phyloP scores from a whole-genome alignment of 2,113 vertebrate genomes.

The Aramus guarauna region DNA sequence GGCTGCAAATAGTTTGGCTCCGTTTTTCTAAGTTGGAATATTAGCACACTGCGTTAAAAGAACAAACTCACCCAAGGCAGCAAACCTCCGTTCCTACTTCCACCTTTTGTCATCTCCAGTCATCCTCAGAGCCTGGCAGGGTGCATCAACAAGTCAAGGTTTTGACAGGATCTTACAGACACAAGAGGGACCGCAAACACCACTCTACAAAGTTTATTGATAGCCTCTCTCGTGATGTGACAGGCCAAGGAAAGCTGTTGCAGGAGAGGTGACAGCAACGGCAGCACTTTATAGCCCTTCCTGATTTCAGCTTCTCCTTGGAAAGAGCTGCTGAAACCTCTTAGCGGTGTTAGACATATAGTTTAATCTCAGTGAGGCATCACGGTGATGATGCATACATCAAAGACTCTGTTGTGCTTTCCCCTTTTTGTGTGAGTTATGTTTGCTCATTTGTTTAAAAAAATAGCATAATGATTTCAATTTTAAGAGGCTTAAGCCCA shows the following conservation, averaged over 20 bases:
- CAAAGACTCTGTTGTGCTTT: constrained; percentile 50
- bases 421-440: constrained; percentile 45
- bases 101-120: constrained; percentile 48
- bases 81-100: constrained; percentile 4
- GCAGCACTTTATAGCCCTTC: constrained; percentile 36
- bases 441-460: constrained; percentile 61
- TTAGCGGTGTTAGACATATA: not conserved
- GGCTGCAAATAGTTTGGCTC: not conserved
- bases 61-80: constrained; percentile 43
- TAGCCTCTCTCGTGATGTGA: constrained; percentile 40
- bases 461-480: constrained; percentile 55
- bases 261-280: constrained; percentile 29
- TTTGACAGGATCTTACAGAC: constrained; percentile 47
- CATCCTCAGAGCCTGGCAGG: constrained; percentile 27
- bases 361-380: constrained; percentile 50
- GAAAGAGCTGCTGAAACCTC: constrained; percentile 44
- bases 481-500: constrained; percentile 65
- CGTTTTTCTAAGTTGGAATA: not conserved
- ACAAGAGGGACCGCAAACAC: constrained; percentile 29
- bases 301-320: constrained; percentile 31
- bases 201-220: constrained; percentile 51
- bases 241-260: constrained; percentile 37
- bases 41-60: constrained; percentile 53
- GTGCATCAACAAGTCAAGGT: constrained; percentile 36
- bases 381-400: constrained; percentile 46